Conservation (phyloP, 1,140 invertebrate genomes). For the Drosophila pallidifrons region DNA sequence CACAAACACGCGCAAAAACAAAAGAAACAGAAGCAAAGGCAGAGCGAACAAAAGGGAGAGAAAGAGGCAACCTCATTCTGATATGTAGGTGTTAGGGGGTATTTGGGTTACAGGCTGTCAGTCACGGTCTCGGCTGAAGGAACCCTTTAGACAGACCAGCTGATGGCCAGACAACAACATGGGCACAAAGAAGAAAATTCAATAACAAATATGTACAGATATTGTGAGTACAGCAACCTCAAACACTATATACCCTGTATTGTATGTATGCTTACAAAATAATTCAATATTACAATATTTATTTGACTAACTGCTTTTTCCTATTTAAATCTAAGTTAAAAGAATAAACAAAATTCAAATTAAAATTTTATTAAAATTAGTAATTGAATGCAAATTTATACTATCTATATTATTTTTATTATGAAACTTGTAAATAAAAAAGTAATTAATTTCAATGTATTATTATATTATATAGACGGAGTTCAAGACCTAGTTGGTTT, state of each 20-base stretch:
- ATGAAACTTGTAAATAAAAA: too few species aligned
- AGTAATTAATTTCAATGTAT: too few species aligned
- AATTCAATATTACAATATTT: too few species aligned
- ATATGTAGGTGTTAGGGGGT: constrained; percentile 28
- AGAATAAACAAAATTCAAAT: too few species aligned
- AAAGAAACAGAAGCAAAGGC: constrained; percentile 2
- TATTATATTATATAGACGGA: too few species aligned
- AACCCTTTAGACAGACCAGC: constrained; percentile 45
- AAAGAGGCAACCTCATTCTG: background rate
- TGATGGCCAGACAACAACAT: constrained; percentile 40
- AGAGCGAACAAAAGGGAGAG: background rate
- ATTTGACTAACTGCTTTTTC: too few species aligned
- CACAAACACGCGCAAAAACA: constrained; percentile 30
- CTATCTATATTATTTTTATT: too few species aligned
- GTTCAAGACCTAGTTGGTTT: too few species aligned
- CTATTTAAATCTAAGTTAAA: too few species aligned
- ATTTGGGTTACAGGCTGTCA: constrained; percentile 64
- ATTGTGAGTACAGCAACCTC: background rate
- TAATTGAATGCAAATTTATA: too few species aligned
- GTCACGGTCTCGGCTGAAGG: constrained; percentile 67
- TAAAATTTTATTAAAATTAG: too few species aligned
- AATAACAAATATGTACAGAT: constrained; percentile 49
- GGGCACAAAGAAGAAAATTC: constrained; percentile 53
- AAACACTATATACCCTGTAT: constrained; percentile 14
- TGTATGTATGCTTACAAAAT: too few species aligned